Percentiles rank a stretch among this genome's conserved stretches.
Evolutionary conservation across 2,113 vertebrate species (phyloP).

Genomic region (Cavia porcellus): DNA sequence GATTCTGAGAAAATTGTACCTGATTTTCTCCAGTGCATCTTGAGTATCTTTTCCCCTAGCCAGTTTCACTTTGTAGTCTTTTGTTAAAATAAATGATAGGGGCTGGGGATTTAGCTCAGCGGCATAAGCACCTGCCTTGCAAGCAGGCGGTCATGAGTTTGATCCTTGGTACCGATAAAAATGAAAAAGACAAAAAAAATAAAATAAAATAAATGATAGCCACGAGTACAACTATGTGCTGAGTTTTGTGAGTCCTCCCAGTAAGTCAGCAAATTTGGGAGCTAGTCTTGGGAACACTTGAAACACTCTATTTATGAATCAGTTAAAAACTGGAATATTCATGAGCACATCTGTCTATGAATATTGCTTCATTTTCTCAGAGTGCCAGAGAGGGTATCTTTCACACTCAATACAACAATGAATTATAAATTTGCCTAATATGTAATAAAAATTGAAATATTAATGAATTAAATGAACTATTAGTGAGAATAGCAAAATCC

Average conservation of each 20-base stretch:
- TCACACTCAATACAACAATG: neutral
- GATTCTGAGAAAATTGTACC: neutral
- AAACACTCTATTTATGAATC: neutral
- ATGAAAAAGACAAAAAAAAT: too few species aligned
- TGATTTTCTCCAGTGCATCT: neutral
- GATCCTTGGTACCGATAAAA: too few species aligned
- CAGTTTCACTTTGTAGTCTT: neutral
- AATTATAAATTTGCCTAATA: neutral
- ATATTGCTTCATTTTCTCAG: neutral
- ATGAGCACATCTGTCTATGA: neutral
- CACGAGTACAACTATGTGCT: neutral
- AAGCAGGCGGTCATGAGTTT: too few species aligned
- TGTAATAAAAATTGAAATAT: slow-evolving; percentile 37
- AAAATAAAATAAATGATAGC: neutral
- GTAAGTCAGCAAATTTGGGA: neutral
- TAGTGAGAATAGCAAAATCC: slow-evolving; percentile 17
- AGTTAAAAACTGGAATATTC: neutral
- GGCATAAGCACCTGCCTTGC: too few species aligned
- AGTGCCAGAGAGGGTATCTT: neutral
- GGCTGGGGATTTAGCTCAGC: too few species aligned
- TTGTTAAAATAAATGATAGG: neutral
- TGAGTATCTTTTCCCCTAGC: neutral
- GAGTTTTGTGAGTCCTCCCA: neutral
- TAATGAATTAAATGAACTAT: neutral
- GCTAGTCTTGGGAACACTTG: neutral